Evolutionary conservation across 2,888 invertebrate species (phyloP).

Genomic region (Terebella lapidaria): DNA sequence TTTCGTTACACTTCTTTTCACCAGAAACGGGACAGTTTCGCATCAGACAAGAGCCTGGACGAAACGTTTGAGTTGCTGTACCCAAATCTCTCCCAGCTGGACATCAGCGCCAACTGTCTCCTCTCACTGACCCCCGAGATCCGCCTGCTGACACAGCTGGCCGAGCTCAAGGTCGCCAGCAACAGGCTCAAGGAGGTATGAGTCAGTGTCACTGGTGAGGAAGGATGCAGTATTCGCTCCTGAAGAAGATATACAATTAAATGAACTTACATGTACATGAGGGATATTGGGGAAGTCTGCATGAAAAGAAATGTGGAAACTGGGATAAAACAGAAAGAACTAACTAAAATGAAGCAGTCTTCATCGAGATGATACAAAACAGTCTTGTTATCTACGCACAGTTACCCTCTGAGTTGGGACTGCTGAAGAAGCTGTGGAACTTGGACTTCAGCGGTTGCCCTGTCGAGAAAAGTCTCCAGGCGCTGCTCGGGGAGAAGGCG

Average conservation of each 20-base stretch:
- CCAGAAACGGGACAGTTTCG: neutral
- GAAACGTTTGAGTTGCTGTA: conserved; percentile 65
- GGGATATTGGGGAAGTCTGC: too few relatives aligned
- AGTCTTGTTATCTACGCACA: too few relatives aligned
- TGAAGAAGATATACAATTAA: too few relatives aligned
- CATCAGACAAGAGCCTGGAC: neutral
- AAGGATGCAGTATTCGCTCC: too few relatives aligned
- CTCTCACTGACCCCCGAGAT: conserved; percentile 76
- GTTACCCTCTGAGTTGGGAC: conserved; percentile 90
- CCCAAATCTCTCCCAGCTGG: conserved; percentile 90
- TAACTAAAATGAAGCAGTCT: too few relatives aligned
- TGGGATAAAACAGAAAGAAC: too few relatives aligned
- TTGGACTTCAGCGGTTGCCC: conserved; percentile 82
- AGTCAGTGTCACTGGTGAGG: too few relatives aligned
- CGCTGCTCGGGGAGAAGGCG: conserved; percentile 70
- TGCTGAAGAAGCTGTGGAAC: conserved; percentile 92
- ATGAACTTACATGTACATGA: too few relatives aligned
- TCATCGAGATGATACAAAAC: too few relatives aligned
- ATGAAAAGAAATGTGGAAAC: too few relatives aligned
- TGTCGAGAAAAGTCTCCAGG: conserved; percentile 43
- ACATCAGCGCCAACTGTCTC: conserved; percentile 82
- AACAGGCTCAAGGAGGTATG: conserved; percentile 63
- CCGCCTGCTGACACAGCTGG: conserved; percentile 77
- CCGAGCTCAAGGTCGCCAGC: conserved; percentile 88
- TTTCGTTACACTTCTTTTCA: neutral